Evolutionary conservation across 2,797 vertebrate genomes (phyloP).

Genomic region (Clangula hyemalis): DNA sequence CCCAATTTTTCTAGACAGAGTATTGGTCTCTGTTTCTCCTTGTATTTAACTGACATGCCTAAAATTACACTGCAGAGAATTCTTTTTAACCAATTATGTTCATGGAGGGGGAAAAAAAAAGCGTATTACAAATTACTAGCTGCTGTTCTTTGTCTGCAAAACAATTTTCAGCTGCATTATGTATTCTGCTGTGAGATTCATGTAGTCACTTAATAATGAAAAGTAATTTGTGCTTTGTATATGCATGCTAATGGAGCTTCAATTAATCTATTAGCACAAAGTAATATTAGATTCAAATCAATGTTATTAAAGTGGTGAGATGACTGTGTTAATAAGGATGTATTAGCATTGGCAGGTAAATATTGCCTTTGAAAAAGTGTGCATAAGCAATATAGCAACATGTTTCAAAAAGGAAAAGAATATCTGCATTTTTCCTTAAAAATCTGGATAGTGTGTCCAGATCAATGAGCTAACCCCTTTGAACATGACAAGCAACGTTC

Average conservation of each 20-base stretch:
- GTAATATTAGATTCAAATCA: not conserved
- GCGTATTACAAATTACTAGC: not conserved
- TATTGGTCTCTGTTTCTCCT: not conserved
- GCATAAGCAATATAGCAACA: not conserved
- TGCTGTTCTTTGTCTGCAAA: not conserved
- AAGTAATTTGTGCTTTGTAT: not conserved
- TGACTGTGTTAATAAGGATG: not conserved
- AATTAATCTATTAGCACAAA: not conserved
- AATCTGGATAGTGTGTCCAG: not conserved
- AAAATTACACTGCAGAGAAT: not conserved
- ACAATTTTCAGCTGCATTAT: not conserved
- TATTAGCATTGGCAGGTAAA: not conserved
- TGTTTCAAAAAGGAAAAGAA: no score
- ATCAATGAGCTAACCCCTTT: not conserved
- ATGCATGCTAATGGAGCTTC: not conserved
- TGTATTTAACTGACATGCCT: not conserved
- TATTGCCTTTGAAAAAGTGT: not conserved
- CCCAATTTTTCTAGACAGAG: not conserved
- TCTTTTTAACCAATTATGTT: not conserved
- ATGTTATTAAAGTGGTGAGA: not conserved
- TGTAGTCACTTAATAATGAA: not conserved
- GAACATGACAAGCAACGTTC: not conserved
- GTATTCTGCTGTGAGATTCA: not conserved
- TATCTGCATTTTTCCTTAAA: not conserved
- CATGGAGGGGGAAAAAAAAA: not conserved